Evolutionary conservation across 1,140 invertebrate species (phyloP).

Genomic region (Atta colombica): DNA sequence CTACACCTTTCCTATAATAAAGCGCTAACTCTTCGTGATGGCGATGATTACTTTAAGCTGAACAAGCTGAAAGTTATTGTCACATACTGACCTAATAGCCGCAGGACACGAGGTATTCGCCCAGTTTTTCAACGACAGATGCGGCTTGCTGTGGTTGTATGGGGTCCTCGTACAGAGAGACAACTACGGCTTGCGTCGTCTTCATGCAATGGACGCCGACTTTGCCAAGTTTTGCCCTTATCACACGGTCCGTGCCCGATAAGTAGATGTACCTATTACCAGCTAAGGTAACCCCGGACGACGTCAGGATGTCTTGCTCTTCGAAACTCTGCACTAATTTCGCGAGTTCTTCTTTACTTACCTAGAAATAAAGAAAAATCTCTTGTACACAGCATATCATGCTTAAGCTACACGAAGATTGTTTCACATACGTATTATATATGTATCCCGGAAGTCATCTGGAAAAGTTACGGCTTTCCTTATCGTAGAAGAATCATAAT

Average conservation of each 20-base stretch:
- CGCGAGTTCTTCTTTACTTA: constrained; percentile 95
- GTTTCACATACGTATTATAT: neutral
- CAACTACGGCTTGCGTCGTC: constrained; percentile 96
- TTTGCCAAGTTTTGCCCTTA: constrained; percentile 96
- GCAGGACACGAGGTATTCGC: constrained; percentile 97
- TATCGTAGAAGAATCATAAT: no score
- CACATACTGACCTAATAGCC: constrained; percentile 92
- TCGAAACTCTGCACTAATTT: constrained; percentile 95
- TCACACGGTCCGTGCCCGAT: constrained; percentile 95
- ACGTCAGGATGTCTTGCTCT: constrained; percentile 94
- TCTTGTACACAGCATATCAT: neutral
- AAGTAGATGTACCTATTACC: constrained; percentile 97
- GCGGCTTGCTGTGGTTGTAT: constrained; percentile 97
- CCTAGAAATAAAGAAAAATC: constrained; percentile 87
- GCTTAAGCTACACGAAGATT: neutral
- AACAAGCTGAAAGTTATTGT: neutral
- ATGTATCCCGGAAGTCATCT: neutral
- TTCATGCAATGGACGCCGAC: constrained; percentile 97
- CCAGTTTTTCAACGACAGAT: constrained; percentile 97
- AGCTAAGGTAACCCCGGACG: constrained; percentile 94
- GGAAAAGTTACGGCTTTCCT: neutral
- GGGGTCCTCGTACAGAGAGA: constrained; percentile 97
- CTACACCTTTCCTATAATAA: neutral
- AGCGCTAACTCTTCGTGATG: neutral
- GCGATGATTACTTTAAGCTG: neutral